These are phyloP conservation scores for Piliocolobus tephrosceles DNA, from an alignment of 2,113 vertebrate species.

Conservation along the genomic window DNA sequence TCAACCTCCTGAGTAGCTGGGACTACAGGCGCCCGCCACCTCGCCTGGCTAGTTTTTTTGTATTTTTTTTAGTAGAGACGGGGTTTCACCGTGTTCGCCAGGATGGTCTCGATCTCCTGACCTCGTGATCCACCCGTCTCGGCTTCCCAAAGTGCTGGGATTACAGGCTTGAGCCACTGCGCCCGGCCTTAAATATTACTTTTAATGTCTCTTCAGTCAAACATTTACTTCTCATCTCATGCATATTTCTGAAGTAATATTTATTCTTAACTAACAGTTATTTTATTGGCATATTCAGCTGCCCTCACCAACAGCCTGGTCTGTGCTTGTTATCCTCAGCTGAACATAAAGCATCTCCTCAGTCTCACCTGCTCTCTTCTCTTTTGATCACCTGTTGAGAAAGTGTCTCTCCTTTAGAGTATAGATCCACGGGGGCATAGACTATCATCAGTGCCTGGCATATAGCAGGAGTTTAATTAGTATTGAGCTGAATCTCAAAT, in stretches of 20 bases:
- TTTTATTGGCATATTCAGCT: slow-evolving; percentile 25
- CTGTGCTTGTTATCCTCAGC: background rate
- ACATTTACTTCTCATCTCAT: slow-evolving; percentile 31
- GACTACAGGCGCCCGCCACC: no score
- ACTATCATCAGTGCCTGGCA: slow-evolving; percentile 1
- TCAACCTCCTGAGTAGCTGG: no score
- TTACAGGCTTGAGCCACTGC: no score
- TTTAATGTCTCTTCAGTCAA: background rate
- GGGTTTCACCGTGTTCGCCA: no score
- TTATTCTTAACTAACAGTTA: slow-evolving; percentile 32
- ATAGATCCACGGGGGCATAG: background rate
- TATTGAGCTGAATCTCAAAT: slow-evolving; percentile 22
- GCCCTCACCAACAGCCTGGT: background rate
- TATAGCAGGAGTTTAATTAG: background rate
- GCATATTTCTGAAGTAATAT: slow-evolving; percentile 15
- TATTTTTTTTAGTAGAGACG: no score
- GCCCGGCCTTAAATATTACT: background rate
- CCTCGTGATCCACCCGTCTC: no score
- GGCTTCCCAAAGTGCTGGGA: no score
- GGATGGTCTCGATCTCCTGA: no score
- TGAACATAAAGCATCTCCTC: background rate
- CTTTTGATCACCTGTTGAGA: background rate
- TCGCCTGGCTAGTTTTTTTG: no score
- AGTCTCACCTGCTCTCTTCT: background rate
- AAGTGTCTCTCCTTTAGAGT: background rate